Conservation (phyloP, 1,140 invertebrate species). For the Helicorthomorpha holstii region DNA sequence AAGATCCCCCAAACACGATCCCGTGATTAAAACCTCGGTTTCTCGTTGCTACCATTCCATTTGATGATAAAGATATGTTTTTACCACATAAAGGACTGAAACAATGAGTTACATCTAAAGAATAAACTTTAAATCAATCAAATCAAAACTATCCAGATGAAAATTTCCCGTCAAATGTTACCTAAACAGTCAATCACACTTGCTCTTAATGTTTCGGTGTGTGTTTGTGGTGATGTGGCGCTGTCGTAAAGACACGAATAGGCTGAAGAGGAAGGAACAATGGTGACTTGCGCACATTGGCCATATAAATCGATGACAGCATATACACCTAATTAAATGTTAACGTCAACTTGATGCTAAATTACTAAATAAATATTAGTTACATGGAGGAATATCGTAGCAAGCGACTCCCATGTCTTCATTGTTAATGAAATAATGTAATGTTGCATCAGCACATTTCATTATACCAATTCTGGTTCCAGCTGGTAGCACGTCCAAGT, state of each 20-base stretch:
- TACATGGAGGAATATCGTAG: conserved; percentile 51
- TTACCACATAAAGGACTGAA: conserved; percentile 48
- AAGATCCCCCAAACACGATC: conserved; percentile 30
- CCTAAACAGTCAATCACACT: neutral
- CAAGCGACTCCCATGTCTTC: conserved; percentile 77
- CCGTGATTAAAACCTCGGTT: conserved; percentile 39
- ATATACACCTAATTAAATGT: conserved; percentile 45
- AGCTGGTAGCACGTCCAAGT: conserved; percentile 57
- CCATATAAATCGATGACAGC: conserved; percentile 91
- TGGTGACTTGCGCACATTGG: conserved; percentile 72
- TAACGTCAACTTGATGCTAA: neutral
- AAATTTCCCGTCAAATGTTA: neutral
- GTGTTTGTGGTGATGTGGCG: neutral
- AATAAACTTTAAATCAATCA: conserved; percentile 28
- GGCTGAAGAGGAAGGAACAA: conserved; percentile 17
- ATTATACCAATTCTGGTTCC: conserved; percentile 68
- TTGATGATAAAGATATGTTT: conserved; percentile 47
- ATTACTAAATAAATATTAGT: conserved; percentile 4
- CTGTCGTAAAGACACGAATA: neutral
- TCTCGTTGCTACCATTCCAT: conserved; percentile 44
- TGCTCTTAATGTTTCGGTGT: neutral
- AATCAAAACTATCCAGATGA: conserved; percentile 8
- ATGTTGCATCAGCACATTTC: conserved; percentile 58
- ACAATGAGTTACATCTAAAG: conserved; percentile 26
- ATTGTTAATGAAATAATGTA: conserved; percentile 82